phyloP scores from a whole-genome alignment of 2,888 invertebrate species.

The Syrphus vitripennis region DNA sequence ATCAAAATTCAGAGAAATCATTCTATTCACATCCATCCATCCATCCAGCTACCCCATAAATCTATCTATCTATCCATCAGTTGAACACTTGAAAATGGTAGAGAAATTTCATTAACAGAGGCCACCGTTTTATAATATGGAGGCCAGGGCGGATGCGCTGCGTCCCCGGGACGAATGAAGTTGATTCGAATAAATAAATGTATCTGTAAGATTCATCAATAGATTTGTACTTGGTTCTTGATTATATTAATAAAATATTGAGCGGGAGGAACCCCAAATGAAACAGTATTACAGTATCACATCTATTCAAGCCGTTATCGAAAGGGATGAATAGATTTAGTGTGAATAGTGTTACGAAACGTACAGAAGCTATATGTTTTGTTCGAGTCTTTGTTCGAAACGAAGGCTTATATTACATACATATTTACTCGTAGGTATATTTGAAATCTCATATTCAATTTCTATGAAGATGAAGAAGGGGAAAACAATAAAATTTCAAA shows the following conservation, averaged over 20 bases:
- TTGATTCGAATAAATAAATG: slow-evolving; percentile 65
- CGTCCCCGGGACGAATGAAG: background rate
- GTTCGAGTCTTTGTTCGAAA: slow-evolving; percentile 42
- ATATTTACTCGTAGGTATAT: slow-evolving; percentile 3
- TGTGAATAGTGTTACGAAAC: slow-evolving; percentile 58
- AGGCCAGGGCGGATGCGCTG: slow-evolving; percentile 18
- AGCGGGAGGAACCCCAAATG: slow-evolving; percentile 61
- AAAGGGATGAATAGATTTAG: slow-evolving; percentile 61
- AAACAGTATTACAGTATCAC: slow-evolving; percentile 6
- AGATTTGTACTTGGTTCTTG: slow-evolving; percentile 70
- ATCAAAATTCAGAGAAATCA: slow-evolving; percentile 64
- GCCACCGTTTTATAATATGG: slow-evolving; percentile 34
- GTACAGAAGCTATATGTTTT: slow-evolving; percentile 25
- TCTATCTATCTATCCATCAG: slow-evolving; percentile 64
- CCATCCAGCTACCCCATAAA: slow-evolving; percentile 17
- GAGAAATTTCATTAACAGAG: slow-evolving; percentile 62
- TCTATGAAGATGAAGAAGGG: background rate
- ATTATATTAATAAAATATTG: slow-evolving; percentile 68
- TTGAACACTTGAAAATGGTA: slow-evolving; percentile 52
- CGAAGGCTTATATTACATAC: slow-evolving; percentile 14
- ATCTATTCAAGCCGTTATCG: slow-evolving; percentile 53
- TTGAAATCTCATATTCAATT: slow-evolving; percentile 51
- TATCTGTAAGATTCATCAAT: slow-evolving; percentile 71
- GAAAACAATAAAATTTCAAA: slow-evolving; percentile 55
- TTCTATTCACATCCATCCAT: slow-evolving; percentile 25